A percentile compares a stretch with the other conserved stretches of the same genome.
Evolutionary conservation across 2,797 vertebrate genomes (phyloP).

Genomic region (Syndactyla subalaris): DNA sequence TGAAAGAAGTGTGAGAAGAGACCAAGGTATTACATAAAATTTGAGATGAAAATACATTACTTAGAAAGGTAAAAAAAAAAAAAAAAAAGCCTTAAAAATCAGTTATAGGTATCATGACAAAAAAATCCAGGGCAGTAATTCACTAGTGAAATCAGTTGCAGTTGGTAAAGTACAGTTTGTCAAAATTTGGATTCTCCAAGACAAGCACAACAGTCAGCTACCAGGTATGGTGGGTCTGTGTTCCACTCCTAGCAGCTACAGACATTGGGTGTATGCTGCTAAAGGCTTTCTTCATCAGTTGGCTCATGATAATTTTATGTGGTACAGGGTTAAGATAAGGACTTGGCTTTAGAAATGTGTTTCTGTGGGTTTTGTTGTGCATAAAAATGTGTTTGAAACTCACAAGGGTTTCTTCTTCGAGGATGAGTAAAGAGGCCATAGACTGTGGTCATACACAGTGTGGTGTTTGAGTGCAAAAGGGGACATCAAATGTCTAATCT

Average conservation of each 20-base stretch:
- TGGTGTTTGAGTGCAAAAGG: not conserved
- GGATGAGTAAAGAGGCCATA: not conserved
- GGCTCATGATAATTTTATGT: not conserved
- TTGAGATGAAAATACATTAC: accelerated
- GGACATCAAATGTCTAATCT: not conserved
- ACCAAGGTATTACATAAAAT: not conserved
- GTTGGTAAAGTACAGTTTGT: not conserved
- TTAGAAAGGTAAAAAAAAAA: not conserved
- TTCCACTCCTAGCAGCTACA: not conserved
- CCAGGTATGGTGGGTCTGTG: not conserved
- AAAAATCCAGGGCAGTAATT: not conserved
- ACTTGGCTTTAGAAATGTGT: not conserved
- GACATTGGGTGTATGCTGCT: not conserved
- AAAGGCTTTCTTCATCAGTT: not conserved
- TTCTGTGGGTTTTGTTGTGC: not conserved
- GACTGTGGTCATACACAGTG: not conserved
- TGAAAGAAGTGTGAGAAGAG: not conserved
- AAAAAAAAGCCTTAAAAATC: not conserved
- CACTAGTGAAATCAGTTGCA: not conserved
- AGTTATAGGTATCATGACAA: not conserved
- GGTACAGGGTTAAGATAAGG: not conserved
- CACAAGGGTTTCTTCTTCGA: not conserved
- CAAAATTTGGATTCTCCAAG: not conserved
- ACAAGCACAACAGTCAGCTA: not conserved
- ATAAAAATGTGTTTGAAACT: not conserved